These are phyloP conservation scores for Bolborhynchus lineola DNA, from an alignment of 2,113 vertebrate genomes.

Conservation along the genomic window DNA sequence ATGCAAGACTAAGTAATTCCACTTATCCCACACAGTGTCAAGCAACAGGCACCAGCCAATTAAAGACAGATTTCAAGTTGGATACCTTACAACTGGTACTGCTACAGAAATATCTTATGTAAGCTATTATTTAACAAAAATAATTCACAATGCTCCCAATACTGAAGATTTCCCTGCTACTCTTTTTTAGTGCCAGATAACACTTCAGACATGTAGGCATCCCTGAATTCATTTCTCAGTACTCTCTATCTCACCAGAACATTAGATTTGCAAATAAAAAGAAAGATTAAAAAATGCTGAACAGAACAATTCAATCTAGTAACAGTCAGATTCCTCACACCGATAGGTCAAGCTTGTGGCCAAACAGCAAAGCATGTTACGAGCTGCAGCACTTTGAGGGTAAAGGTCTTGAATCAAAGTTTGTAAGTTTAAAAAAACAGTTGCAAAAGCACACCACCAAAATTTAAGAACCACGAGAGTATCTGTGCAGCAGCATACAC, in stretches of 20 bases:
- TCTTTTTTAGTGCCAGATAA: not conserved
- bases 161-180: not conserved
- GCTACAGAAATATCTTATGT: not conserved
- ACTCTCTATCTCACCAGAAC: not conserved
- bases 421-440: not conserved
- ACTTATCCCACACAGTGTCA: not conserved
- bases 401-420: not conserved
- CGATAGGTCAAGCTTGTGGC: not conserved
- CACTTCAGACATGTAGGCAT: not conserved
- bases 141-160: not conserved
- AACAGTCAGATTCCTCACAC: not conserved
- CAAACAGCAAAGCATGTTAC: not conserved
- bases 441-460: not conserved
- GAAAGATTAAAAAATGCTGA: not conserved
- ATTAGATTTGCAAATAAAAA: not conserved
- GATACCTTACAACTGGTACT: not conserved
- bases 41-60: not conserved
- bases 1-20: not conserved
- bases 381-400: not conserved
- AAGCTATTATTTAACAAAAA: not conserved
- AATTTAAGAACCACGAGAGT: not conserved
- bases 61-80: not conserved
- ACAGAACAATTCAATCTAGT: not conserved
- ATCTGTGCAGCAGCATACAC: accelerated
- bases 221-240: not conserved